phyloP scores from a whole-genome alignment of 2,888 invertebrate genomes.

The Limnephilus lunatus region DNA sequence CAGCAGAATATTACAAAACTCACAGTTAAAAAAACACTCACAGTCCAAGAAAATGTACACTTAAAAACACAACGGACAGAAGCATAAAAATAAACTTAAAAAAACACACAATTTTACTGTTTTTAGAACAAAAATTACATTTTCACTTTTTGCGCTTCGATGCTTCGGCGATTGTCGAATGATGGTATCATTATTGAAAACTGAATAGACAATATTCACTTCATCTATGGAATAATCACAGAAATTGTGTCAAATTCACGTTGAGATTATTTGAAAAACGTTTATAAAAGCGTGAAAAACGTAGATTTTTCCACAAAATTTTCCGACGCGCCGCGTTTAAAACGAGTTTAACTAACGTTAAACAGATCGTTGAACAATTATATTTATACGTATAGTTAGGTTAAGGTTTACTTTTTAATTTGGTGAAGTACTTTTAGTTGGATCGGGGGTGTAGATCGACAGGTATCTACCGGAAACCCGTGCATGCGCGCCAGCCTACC shows the following conservation, averaged over 20 bases:
- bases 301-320: background rate
- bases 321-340: background rate
- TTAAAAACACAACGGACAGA: background rate
- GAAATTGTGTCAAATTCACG: background rate
- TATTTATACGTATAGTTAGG: background rate
- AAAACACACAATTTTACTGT: constrained; percentile 20
- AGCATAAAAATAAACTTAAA: background rate
- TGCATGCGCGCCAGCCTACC: constrained; percentile 69
- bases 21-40: constrained; percentile 24
- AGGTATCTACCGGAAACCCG: constrained; percentile 65
- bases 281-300: background rate
- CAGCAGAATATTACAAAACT: background rate
- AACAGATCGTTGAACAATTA: background rate
- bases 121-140: constrained; percentile 21
- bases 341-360: background rate
- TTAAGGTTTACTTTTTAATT: background rate
- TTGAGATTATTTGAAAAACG: background rate
- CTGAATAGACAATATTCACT: background rate
- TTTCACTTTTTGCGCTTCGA: constrained; percentile 40
- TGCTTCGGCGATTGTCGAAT: background rate
- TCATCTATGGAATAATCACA: background rate
- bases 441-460: constrained; percentile 25
- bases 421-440: background rate
- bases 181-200: background rate
- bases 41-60: background rate